These are phyloP conservation scores for Pinna nobilis DNA, from an alignment of 1,140 invertebrate species.

Conservation along the genomic window DNA sequence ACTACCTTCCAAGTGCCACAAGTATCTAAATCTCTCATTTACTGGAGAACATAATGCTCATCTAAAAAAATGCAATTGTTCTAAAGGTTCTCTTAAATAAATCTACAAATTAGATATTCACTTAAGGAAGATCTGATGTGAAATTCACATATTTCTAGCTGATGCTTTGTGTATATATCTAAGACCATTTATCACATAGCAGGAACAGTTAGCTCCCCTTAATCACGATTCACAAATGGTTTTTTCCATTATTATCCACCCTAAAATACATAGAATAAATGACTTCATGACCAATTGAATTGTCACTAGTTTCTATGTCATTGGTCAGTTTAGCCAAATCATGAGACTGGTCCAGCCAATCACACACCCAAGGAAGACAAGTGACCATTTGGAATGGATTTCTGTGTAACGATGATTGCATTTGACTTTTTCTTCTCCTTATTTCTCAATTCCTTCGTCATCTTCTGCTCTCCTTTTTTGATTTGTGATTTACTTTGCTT, in stretches of 20 bases:
- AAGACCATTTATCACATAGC: not conserved
- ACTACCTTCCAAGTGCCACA: too few relatives aligned
- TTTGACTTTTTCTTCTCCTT: not conserved
- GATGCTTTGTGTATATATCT: not conserved
- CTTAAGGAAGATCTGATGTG: not conserved
- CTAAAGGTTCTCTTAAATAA: not conserved
- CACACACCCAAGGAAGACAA: not conserved
- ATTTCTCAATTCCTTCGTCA: conserved; percentile 5
- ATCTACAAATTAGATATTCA: not conserved
- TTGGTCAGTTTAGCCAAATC: not conserved
- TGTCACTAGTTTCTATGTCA: not conserved
- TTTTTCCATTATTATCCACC: not conserved
- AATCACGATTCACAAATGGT: not conserved
- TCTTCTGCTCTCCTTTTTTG: conserved; percentile 71
- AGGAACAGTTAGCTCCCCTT: not conserved
- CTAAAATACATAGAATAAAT: not conserved
- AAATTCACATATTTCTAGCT: not conserved
- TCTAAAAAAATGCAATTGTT: too few relatives aligned
- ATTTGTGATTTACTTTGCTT: conserved; percentile 9
- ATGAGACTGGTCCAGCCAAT: not conserved
- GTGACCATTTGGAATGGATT: conserved; percentile 12
- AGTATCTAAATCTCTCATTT: too few relatives aligned
- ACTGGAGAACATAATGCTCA: too few relatives aligned
- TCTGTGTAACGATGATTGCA: not conserved
- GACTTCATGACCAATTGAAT: too few relatives aligned